Evolutionary conservation across 2,888 invertebrate species (phyloP).

Genomic region (Heterodera filipjevi): DNA sequence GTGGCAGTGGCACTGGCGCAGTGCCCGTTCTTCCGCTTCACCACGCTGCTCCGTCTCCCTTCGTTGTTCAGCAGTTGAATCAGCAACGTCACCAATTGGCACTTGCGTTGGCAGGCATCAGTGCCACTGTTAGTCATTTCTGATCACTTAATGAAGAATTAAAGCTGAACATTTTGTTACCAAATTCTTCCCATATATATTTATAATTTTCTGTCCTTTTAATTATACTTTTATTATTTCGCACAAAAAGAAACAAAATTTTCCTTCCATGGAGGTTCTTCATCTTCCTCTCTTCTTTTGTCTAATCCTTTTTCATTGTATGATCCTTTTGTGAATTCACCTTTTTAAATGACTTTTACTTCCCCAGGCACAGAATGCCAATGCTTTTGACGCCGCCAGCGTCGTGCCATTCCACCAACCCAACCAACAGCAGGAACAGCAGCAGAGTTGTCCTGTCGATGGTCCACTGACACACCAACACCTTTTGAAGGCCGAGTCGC

Average conservation of each 20-base stretch:
- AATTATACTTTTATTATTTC: too few species aligned
- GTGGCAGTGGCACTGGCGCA: not conserved
- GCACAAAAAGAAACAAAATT: too few species aligned
- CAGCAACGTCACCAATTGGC: not conserved
- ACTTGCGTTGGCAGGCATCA: constrained; percentile 7
- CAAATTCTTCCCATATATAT: too few species aligned
- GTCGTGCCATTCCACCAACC: not conserved
- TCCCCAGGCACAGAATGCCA: not conserved
- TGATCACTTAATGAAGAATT: not conserved
- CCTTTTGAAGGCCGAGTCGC: not conserved
- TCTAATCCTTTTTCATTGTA: too few species aligned
- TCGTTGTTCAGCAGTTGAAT: not conserved
- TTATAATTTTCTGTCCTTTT: too few species aligned
- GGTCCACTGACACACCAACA: not conserved
- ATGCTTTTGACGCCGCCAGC: not conserved
- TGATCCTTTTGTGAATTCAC: too few species aligned
- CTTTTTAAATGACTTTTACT: not conserved
- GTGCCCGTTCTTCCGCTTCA: not conserved
- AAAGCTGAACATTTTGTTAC: not conserved
- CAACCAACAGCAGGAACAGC: not conserved
- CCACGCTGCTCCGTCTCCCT: not conserved
- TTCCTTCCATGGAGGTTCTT: too few species aligned
- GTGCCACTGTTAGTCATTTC: not conserved
- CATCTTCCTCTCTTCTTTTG: too few species aligned
- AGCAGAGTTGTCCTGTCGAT: not conserved